Percentiles rank a stretch among this genome's conserved stretches.
These are phyloP conservation scores for Aporophyla lueneburgensis DNA, from an alignment of 2,888 invertebrate species.

Conservation along the genomic window DNA sequence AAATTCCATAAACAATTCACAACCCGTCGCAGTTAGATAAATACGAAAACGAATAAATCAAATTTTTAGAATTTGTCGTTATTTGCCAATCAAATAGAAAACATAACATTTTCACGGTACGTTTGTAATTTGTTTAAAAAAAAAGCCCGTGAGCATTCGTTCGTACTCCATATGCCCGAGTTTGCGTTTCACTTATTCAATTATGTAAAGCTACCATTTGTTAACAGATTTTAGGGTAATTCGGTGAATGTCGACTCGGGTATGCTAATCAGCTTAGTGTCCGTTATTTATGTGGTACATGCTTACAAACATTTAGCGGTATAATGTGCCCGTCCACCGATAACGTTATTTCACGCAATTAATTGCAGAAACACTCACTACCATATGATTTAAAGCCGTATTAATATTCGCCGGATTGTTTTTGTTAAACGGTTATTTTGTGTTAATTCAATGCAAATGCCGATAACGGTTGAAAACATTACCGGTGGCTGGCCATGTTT, in stretches of 20 bases:
- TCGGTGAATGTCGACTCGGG: constrained; percentile 85
- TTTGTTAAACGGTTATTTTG: constrained; percentile 84
- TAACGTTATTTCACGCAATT: constrained; percentile 86
- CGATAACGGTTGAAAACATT: constrained; percentile 69
- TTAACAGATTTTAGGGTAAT: constrained; percentile 90
- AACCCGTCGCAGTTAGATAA: constrained; percentile 54
- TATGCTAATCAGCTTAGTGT: constrained; percentile 89
- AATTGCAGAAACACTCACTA: constrained; percentile 86
- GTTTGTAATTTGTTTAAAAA: constrained; percentile 70
- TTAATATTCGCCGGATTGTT: constrained; percentile 80
- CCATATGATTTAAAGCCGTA: constrained; percentile 83
- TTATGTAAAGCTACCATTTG: constrained; percentile 90
- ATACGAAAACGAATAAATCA: constrained; percentile 58
- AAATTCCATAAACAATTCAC: constrained; percentile 33
- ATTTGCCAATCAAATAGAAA: constrained; percentile 57
- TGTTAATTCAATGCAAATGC: constrained; percentile 82
- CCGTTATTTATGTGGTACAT: constrained; percentile 87
- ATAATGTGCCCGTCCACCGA: constrained; percentile 80
- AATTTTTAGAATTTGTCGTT: constrained; percentile 58
- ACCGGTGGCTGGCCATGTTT: constrained; percentile 54
- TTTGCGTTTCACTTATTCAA: constrained; percentile 85
- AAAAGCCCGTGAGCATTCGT: constrained; percentile 65
- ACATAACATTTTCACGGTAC: constrained; percentile 56
- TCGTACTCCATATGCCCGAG: constrained; percentile 80
- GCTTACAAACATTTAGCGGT: constrained; percentile 83